These are phyloP conservation scores for Silurus aristotelis DNA, from an alignment of 2,797 vertebrate genomes.

Conservation along the genomic window DNA sequence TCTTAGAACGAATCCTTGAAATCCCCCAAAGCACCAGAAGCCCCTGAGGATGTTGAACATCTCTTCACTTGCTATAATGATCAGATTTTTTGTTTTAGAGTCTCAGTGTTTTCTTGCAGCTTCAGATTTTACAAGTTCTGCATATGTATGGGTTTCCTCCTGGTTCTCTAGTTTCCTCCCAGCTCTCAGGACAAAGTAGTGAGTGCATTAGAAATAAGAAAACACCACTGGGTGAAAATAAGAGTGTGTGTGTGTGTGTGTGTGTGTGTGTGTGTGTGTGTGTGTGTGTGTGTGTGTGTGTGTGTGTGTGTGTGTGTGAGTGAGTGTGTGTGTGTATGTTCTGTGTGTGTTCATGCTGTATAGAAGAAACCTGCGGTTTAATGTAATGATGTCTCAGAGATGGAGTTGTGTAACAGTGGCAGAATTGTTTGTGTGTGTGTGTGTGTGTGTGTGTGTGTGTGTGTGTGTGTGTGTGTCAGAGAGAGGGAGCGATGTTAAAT, in stretches of 20 bases:
- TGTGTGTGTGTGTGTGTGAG: not conserved
- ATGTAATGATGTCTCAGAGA: not conserved
- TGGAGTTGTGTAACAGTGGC: not conserved
- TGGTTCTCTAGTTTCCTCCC: not conserved
- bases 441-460: not conserved
- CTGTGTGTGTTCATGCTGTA: conserved; percentile 2
- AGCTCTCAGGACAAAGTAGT: not conserved
- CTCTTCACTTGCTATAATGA: not conserved
- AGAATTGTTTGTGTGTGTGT: conserved; percentile 3
- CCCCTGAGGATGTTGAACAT: not conserved
- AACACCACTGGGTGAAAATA: not conserved
- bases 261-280: not conserved
- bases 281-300: conserved; percentile 1
- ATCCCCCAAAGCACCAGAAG: no score
- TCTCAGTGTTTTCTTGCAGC: not conserved
- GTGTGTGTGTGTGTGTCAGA: not conserved
- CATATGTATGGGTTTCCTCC: not conserved
- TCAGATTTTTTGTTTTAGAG: not conserved
- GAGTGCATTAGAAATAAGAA: not conserved
- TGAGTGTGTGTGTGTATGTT: not conserved
- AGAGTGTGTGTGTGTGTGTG: not conserved
- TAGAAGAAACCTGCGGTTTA: not conserved
- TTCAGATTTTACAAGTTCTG: not conserved
- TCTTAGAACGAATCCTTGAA: no score
- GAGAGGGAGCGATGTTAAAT: not conserved